phyloP scores from a whole-genome alignment of 2,113 vertebrate genomes.

The Pagrus major region DNA sequence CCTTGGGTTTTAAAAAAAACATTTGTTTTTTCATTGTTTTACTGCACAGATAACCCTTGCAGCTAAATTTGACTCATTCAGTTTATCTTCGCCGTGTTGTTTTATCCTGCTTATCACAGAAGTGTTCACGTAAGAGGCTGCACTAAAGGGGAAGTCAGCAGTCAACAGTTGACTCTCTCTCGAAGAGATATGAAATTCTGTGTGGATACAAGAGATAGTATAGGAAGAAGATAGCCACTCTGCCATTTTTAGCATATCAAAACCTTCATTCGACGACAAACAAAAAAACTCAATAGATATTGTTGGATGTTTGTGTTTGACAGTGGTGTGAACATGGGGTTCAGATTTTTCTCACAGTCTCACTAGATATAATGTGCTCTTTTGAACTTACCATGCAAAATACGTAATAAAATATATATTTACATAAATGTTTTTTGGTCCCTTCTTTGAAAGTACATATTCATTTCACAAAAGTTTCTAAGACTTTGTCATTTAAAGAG shows the following conservation, averaged over 20 bases:
- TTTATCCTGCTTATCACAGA: slow-evolving; percentile 70
- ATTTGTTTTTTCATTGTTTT: slow-evolving; percentile 42
- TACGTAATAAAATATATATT: no score
- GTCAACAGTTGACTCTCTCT: slow-evolving; percentile 68
- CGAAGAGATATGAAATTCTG: slow-evolving; percentile 61
- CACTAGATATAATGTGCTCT: neutral
- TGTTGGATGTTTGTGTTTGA: slow-evolving; percentile 17
- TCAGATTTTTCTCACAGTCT: slow-evolving; percentile 35
- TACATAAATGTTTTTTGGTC: no score
- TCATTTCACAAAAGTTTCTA: neutral
- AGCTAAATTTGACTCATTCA: slow-evolving; percentile 67
- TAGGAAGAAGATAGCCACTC: slow-evolving; percentile 42
- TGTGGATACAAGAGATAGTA: slow-evolving; percentile 58
- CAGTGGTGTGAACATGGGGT: slow-evolving; percentile 26
- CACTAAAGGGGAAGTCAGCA: slow-evolving; percentile 55
- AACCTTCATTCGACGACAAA: slow-evolving; percentile 50
- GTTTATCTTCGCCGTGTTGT: slow-evolving; percentile 69
- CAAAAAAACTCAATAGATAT: slow-evolving; percentile 52
- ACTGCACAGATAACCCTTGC: slow-evolving; percentile 52
- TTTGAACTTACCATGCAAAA: neutral
- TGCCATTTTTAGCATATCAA: slow-evolving; percentile 65
- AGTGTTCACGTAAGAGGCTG: slow-evolving; percentile 48
- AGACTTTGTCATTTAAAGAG: neutral
- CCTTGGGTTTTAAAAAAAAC: slow-evolving; percentile 41
- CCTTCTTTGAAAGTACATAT: neutral